Conservation (phyloP, 2,113 vertebrate species). For the Ptychochromis oligacanthus region DNA sequence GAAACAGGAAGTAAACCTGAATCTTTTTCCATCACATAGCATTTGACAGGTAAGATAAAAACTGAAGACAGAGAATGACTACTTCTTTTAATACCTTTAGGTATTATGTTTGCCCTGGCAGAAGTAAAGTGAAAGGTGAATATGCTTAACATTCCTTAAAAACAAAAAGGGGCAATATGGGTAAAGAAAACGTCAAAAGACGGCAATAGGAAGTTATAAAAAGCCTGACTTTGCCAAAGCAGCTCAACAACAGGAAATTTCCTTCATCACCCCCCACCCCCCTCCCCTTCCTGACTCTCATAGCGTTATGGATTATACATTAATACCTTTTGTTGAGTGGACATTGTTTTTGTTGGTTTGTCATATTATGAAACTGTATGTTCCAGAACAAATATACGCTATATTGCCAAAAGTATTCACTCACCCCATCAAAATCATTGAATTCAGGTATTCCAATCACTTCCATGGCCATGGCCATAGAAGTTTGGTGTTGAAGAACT, state of each 20-base stretch:
- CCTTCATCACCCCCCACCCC: neutral
- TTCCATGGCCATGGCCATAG: too few relatives aligned
- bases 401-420: too few relatives aligned
- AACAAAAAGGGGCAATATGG: neutral
- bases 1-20: neutral
- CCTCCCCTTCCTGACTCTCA: neutral
- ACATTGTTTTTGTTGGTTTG: conserved; percentile 5
- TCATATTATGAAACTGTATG: conserved; percentile 11
- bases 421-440: too few relatives aligned
- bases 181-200: conserved; percentile 11
- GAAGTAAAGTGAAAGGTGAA: neutral
- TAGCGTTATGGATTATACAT: conserved; percentile 9
- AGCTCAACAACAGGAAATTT: conserved; percentile 19
- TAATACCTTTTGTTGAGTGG: neutral
- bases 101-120: neutral
- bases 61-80: neutral
- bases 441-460: too few relatives aligned
- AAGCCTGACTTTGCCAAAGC: conserved; percentile 18
- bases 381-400: conserved; percentile 36
- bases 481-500: too few relatives aligned
- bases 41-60: conserved; percentile 14
- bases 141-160: conserved; percentile 9
- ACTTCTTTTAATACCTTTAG: neutral
- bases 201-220: neutral
- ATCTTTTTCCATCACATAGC: neutral